phyloP scores from a whole-genome alignment of 2,113 vertebrate species.

The Mixornis gularis region DNA sequence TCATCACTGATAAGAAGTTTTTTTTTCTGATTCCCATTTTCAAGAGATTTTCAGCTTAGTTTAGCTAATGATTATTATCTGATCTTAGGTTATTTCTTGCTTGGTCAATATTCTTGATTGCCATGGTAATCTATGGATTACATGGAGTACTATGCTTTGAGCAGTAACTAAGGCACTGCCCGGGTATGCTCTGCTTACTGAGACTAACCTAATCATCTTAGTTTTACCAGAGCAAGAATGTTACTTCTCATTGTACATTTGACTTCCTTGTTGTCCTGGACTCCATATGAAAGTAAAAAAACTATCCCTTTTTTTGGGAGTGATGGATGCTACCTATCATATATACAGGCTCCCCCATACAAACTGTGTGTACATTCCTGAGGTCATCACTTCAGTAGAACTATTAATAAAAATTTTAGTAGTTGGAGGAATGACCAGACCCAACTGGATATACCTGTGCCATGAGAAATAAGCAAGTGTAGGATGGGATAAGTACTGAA shows the following conservation, averaged over 20 bases:
- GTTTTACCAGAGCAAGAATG: not conserved
- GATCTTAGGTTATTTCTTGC: not conserved
- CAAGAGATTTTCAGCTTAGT: not conserved
- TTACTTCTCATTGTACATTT: not conserved
- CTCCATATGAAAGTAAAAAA: not conserved
- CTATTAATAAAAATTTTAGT: not conserved
- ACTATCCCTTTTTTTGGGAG: fast-evolving
- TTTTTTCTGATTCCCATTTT: not conserved
- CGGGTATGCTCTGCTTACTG: not conserved
- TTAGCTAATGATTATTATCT: not conserved
- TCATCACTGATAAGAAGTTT: not conserved
- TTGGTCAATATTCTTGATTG: not conserved
- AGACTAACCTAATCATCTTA: not conserved
- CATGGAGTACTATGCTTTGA: not conserved
- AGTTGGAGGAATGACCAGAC: not conserved
- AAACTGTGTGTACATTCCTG: not conserved
- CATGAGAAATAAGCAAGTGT: not conserved
- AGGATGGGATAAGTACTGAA: not conserved
- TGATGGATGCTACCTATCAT: not conserved
- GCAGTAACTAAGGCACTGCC: not conserved
- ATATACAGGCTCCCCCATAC: not conserved
- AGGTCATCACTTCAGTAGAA: not conserved
- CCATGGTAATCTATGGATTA: not conserved
- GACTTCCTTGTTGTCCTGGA: not conserved
- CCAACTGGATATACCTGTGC: not conserved